phyloP scores from a whole-genome alignment of 1,140 invertebrate genomes.

The Hylyphantes graminicola region DNA sequence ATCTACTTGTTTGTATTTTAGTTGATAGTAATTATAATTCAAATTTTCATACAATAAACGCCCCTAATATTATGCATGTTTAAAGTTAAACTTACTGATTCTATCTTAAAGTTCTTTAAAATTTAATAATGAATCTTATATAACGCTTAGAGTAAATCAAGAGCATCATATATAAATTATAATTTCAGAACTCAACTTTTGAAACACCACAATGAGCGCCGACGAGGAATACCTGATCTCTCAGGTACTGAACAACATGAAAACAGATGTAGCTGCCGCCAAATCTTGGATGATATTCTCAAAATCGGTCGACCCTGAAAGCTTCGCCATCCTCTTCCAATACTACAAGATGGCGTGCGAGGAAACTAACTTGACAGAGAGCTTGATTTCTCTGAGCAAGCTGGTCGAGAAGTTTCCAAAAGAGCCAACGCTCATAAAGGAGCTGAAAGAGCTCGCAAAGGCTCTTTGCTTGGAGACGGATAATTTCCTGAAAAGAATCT shows the following conservation, averaged over 20 bases:
- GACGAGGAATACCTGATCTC: constrained; percentile 50
- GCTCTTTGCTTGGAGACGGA: constrained; percentile 12
- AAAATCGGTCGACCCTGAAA: constrained; percentile 41
- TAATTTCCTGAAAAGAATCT: constrained; percentile 40
- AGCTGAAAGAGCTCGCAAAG: constrained; percentile 35
- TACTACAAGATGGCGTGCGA: constrained; percentile 52
- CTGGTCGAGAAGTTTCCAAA: constrained; percentile 46
- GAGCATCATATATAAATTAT: too few relatives aligned
- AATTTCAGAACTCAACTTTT: too few relatives aligned
- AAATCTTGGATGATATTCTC: constrained; percentile 56
- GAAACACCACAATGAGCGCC: neutral
- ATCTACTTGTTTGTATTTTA: too few relatives aligned
- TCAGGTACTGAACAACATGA: constrained; percentile 1
- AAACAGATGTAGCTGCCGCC: constrained; percentile 28
- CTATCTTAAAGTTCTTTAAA: too few relatives aligned
- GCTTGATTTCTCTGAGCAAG: constrained; percentile 31
- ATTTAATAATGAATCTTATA: too few relatives aligned
- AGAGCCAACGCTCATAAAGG: constrained; percentile 20
- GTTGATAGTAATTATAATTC: too few relatives aligned
- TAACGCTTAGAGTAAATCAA: too few relatives aligned
- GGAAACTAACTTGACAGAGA: constrained; percentile 38
- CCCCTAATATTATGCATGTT: too few relatives aligned
- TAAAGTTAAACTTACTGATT: too few relatives aligned
- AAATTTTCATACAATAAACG: too few relatives aligned
- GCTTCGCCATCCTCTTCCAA: constrained; percentile 37